phyloP scores from a whole-genome alignment of 2,113 vertebrate genomes.

The Gopherus flavomarginatus region DNA sequence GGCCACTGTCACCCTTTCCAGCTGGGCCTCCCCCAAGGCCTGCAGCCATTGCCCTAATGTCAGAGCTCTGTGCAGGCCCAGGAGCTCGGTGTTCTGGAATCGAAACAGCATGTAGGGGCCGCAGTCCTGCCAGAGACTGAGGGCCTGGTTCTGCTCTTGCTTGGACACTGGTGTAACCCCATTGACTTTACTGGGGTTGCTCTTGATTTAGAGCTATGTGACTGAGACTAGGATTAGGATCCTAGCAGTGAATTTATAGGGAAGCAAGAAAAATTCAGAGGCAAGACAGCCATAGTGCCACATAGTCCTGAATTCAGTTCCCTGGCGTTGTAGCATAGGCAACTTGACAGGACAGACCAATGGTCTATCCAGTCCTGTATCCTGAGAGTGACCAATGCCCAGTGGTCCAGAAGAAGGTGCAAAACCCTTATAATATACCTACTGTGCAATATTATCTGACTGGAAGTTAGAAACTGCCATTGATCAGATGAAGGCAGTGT shows the following conservation, averaged over 20 bases:
- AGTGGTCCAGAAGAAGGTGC: background rate
- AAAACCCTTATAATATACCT: background rate
- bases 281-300: background rate
- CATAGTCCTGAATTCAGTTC: background rate
- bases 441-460: accelerated
- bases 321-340: background rate
- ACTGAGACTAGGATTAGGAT: accelerated
- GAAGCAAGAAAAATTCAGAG: background rate
- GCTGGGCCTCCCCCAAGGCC: background rate
- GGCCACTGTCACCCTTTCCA: constrained; percentile 1
- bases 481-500: background rate
- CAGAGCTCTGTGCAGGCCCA: accelerated
- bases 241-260: background rate
- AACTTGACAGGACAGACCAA: background rate
- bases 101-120: background rate
- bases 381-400: background rate
- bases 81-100: background rate
- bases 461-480: background rate
- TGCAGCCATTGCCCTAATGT: accelerated
- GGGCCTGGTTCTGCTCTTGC: background rate
- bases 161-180: background rate
- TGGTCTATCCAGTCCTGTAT: background rate
- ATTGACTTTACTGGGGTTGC: background rate
- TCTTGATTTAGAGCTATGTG: background rate
- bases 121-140: background rate